A percentile compares a stretch with the other conserved stretches of the same genome.
These are phyloP conservation scores for Dendropsophus ebraccatus DNA, from an alignment of 2,113 vertebrate genomes.

Conservation along the genomic window DNA sequence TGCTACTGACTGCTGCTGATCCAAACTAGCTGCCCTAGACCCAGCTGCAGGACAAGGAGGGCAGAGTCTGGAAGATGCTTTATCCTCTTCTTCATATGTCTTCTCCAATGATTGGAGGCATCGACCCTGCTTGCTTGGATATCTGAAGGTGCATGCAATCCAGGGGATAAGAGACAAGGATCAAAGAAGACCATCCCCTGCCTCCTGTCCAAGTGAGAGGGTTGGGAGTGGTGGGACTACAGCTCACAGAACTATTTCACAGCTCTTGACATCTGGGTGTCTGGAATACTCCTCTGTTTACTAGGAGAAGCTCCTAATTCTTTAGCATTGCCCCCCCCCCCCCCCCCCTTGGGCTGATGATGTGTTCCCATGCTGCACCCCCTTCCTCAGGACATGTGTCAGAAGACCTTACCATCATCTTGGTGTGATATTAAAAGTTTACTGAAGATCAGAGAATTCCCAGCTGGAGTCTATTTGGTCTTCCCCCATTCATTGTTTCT, in stretches of 20 bases:
- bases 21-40: neutral
- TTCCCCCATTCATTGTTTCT: neutral
- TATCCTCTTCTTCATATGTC: neutral
- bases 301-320: constrained; percentile 6
- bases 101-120: neutral
- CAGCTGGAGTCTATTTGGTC: constrained; percentile 27
- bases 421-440: constrained; percentile 41
- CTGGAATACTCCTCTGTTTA: constrained; percentile 25
- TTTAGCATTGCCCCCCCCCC: neutral
- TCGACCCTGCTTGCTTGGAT: constrained; percentile 10
- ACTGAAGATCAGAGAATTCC: neutral
- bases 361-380: neutral
- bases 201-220: constrained; percentile 23
- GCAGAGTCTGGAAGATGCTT: neutral
- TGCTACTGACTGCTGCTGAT: neutral
- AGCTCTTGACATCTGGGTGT: constrained; percentile 28
- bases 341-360: no score
- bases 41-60: neutral
- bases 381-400: neutral
- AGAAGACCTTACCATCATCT: neutral
- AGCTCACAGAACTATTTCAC: constrained; percentile 24
- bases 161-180: neutral
- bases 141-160: constrained; percentile 21
- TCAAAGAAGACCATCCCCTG: constrained; percentile 12
- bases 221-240: neutral